Evolutionary conservation across 1,140 invertebrate species (phyloP), one percentile per base, ranked within the genome.

Genomic region (Zophobas atratus): DNA sequence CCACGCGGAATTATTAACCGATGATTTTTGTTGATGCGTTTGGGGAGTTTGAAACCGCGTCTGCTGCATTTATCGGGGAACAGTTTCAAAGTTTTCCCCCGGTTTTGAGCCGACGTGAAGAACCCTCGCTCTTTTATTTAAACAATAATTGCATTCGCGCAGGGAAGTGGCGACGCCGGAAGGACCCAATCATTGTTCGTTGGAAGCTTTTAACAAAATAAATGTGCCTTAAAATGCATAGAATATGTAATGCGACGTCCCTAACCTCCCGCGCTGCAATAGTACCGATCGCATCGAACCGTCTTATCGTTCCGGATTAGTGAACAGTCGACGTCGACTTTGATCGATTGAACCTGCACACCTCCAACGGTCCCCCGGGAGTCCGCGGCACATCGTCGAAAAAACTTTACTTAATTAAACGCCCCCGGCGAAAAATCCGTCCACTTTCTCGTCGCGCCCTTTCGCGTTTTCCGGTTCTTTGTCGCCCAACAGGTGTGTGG

Each of bases 331-430:
- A 36, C 56, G 56, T 36, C 33, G 56, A 60, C 56, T 60, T 60
- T 60, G 56, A 60, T 60, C 56, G 56, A 60, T 60, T 60, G 56
- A 53, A 4, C 49, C 2, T 53, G 3, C 49, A 53, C 49, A 8
- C 2, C 49, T 2, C 49, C 49, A 8, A 4, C 56, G 1, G 56
- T 39, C 34, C 8, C 56, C 35, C 6, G 36, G 34, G 34, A 38
- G 3, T 8, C 56, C 36, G 36, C 33, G 35, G 34, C 3, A n/a
- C 56, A 33, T 57, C 55, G 1, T 6, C 32, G 8, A 60, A 60
- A 56, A 60, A 60, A 60, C 56, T 60, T 20, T 60, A 60, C 38
- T 60, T 60, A 60, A 60, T 60, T 60, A 60, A 60, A 60, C 56
- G 20, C 56, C 32, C 35, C 33, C 56, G 56, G 36, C 36, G 36